Evolutionary conservation across 2,113 vertebrate genomes (phyloP).

Genomic region (Strix uralensis): DNA sequence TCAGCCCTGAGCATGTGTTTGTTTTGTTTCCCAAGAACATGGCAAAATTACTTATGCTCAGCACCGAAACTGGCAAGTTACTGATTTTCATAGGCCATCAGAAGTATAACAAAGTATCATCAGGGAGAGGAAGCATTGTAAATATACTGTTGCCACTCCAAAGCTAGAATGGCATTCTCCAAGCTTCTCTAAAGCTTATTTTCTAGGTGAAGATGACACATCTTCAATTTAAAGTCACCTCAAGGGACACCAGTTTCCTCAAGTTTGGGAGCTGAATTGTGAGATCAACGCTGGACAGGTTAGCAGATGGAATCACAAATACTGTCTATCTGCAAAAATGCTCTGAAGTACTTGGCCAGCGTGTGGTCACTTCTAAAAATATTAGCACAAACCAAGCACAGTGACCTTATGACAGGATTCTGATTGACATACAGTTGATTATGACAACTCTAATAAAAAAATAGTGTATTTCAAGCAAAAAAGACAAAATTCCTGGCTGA

Average conservation of each 20-base stretch:
- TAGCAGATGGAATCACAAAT: accelerated
- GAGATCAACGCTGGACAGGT: background rate
- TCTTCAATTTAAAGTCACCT: background rate
- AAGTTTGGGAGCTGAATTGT: background rate
- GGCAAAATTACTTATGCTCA: background rate
- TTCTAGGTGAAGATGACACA: background rate
- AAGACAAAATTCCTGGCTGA: background rate
- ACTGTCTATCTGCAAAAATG: background rate
- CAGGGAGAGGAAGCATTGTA: background rate
- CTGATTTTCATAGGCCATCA: background rate
- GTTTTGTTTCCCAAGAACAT: background rate
- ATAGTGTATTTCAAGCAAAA: background rate
- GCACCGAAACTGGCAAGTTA: too few relatives aligned
- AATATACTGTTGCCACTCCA: background rate
- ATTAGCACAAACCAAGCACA: background rate
- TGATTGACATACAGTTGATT: accelerated
- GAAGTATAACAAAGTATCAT: background rate
- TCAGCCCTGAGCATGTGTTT: background rate
- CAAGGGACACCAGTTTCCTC: background rate
- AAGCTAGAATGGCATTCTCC: background rate
- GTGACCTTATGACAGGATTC: background rate
- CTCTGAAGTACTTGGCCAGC: background rate
- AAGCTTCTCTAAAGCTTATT: background rate
- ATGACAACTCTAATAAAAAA: background rate
- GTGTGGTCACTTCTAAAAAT: background rate